phyloP scores from a whole-genome alignment of 2,797 vertebrate genomes.

The Varecia variegata region DNA sequence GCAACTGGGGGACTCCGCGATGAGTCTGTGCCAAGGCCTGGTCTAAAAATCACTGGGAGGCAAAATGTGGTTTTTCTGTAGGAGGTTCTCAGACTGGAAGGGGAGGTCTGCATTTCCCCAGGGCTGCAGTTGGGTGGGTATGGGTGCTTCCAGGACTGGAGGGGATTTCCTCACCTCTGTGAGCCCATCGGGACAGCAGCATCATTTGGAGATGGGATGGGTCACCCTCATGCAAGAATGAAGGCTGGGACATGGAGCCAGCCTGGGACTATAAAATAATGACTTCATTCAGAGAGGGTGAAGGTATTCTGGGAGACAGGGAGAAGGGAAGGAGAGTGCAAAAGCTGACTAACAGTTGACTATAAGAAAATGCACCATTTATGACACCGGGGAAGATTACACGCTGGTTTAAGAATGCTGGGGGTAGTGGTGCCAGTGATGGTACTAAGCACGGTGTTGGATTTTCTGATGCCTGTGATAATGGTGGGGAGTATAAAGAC shows the following conservation, averaged over 20 bases:
- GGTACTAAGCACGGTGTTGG: fast-evolving
- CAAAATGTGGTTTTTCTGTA: background rate
- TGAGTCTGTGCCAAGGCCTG: fast-evolving
- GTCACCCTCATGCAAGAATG: background rate
- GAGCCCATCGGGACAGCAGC: background rate
- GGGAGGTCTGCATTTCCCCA: background rate
- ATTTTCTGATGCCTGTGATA: background rate
- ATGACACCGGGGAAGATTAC: background rate
- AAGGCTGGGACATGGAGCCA: background rate
- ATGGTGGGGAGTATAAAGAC: fast-evolving
- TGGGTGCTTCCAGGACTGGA: background rate
- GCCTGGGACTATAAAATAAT: background rate
- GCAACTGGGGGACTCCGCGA: background rate
- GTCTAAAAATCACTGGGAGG: background rate
- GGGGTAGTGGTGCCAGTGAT: background rate
- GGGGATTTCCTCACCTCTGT: background rate
- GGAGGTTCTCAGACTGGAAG: background rate
- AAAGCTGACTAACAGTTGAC: background rate
- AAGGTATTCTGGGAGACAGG: background rate
- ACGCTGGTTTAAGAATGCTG: background rate
- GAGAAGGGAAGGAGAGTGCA: background rate
- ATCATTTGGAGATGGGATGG: background rate
- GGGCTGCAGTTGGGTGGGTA: background rate
- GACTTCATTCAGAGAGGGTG: background rate
- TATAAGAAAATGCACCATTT: background rate